Conservation (phyloP, 2,113 vertebrate species). For the Saguinus imperator region DNA sequence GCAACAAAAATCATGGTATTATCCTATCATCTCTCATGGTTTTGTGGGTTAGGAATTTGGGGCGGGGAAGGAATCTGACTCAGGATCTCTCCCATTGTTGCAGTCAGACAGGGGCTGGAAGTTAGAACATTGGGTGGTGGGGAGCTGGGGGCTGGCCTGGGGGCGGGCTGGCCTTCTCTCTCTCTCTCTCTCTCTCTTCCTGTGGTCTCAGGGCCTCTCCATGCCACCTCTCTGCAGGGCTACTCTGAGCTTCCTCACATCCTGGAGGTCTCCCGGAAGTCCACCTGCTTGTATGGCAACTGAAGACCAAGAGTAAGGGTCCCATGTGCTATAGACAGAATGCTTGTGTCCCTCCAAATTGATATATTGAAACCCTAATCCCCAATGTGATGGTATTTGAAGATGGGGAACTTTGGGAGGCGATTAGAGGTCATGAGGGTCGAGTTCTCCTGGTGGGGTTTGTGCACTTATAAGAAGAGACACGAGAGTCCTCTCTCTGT, state of each 20-base stretch:
- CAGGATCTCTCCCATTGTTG: background rate
- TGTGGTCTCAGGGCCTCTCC: background rate
- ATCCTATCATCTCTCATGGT: background rate
- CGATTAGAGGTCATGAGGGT: background rate
- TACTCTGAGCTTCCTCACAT: background rate
- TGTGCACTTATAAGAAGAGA: background rate
- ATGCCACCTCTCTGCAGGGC: background rate
- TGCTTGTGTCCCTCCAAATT: background rate
- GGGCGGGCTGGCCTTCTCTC: background rate
- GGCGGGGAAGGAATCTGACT: background rate
- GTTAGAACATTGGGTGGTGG: background rate
- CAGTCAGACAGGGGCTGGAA: background rate
- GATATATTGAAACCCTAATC: background rate
- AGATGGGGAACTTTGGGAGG: background rate
- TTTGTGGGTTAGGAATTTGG: background rate
- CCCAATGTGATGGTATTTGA: background rate
- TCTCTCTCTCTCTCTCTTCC: background rate
- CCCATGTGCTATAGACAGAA: background rate
- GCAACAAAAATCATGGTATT: background rate
- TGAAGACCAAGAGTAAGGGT: background rate
- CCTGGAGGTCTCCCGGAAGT: background rate
- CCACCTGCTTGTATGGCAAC: background rate
- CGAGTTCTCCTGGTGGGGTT: no score
- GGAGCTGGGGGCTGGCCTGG: background rate
- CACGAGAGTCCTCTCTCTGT: background rate